Evolutionary conservation across 1,140 invertebrate genomes (phyloP).

Genomic region (Lordiphosa clarofinis): DNA sequence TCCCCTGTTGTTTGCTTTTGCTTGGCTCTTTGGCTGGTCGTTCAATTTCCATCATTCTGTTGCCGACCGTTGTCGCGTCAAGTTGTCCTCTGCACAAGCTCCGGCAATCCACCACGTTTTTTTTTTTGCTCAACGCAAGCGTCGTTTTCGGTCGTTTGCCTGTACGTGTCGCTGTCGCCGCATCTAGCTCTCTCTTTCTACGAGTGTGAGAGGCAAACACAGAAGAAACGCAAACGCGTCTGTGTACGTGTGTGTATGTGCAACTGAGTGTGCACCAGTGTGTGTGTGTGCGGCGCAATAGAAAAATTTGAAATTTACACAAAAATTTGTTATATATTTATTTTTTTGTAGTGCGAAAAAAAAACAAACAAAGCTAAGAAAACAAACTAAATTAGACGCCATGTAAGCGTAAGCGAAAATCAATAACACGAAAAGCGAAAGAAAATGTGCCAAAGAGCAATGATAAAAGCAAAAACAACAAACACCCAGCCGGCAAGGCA

Average conservation of each 20-base stretch:
- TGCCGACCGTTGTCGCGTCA: conserved; percentile 52
- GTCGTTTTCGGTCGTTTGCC: conserved; percentile 7
- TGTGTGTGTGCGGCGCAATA: conserved; percentile 58
- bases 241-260: conserved; percentile 21
- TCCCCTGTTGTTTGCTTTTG: conserved; percentile 29
- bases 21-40: conserved; percentile 33
- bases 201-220: conserved; percentile 12
- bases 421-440: conserved; percentile 45
- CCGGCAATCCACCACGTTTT: conserved; percentile 22
- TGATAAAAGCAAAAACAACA: conserved; percentile 41
- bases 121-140: conserved; percentile 4
- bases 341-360: conserved; percentile 43
- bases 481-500: conserved; percentile 14
- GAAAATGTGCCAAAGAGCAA: conserved; percentile 52
- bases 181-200: conserved; percentile 31
- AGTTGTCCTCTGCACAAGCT: conserved; percentile 27
- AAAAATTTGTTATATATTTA: conserved; percentile 19
- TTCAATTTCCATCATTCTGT: conserved; percentile 45
- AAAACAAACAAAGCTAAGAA: conserved; percentile 15
- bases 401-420: conserved; percentile 53
- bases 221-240: conserved; percentile 34
- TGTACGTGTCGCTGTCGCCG: conserved; percentile 36
- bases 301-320: conserved; percentile 40
- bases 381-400: conserved; percentile 15
- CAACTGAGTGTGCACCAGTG: conserved; percentile 20